Evolutionary conservation across 92 coral and sea anemone genomes (phyloP).

Genomic region (Porites lobata): DNA sequence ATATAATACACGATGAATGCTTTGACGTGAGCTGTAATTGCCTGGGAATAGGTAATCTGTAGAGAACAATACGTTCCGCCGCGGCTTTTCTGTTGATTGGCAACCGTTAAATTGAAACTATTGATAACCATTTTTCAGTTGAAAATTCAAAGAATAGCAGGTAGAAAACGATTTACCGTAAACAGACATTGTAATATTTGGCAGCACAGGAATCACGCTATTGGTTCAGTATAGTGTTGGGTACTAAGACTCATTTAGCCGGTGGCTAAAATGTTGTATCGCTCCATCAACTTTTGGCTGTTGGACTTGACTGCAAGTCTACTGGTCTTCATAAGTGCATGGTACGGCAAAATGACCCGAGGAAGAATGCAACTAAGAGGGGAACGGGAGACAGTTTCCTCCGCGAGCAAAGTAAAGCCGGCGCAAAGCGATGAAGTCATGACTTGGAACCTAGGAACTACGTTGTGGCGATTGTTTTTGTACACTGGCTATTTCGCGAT

Average conservation of each 20-base stretch:
- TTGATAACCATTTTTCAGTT: not conserved
- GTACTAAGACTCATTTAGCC: not conserved
- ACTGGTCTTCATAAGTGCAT: slow-evolving; percentile 51
- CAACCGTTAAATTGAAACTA: not conserved
- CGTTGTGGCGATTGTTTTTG: not conserved
- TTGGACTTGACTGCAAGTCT: slow-evolving; percentile 52
- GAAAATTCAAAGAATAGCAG: not conserved
- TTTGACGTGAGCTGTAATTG: not conserved
- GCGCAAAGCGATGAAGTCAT: not conserved
- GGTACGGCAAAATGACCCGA: slow-evolving; percentile 42
- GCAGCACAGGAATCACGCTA: not conserved
- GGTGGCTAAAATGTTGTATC: slow-evolving; percentile 25
- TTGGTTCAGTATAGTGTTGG: not conserved
- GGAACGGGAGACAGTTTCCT: not conserved
- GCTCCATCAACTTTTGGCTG: slow-evolving; percentile 45
- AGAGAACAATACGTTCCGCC: not conserved
- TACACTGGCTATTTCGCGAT: slow-evolving; percentile 33
- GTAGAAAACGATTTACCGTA: not conserved
- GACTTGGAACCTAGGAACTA: not conserved
- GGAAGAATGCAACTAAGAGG: not conserved
- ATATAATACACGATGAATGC: not conserved
- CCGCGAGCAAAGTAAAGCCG: slow-evolving; percentile 6
- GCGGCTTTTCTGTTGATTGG: not conserved
- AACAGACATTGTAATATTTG: not conserved
- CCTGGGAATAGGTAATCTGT: not conserved